Conservation (phyloP, 2,888 invertebrate genomes). For the Hydroisotoma schaefferi region DNA sequence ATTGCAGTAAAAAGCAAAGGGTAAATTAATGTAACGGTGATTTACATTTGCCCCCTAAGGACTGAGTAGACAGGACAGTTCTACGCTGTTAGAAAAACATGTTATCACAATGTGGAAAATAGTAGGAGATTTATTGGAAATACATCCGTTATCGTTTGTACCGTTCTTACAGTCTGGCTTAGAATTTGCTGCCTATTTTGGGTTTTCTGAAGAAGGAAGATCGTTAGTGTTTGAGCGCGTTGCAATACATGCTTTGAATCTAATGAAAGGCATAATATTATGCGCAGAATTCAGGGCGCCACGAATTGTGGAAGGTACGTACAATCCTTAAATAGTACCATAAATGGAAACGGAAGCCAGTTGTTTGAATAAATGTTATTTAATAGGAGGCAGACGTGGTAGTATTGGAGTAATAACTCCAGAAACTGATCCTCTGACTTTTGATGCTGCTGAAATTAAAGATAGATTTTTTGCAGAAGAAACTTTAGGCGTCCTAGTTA, state of each 20-base stretch:
- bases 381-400: slow-evolving; percentile 43
- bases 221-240: slow-evolving; percentile 75
- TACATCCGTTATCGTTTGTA: slow-evolving; percentile 75
- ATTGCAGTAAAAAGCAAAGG: too few species aligned
- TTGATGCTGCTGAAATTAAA: slow-evolving; percentile 68
- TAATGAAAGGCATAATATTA: slow-evolving; percentile 77
- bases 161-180: slow-evolving; percentile 74
- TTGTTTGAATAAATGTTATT: slow-evolving; percentile 13
- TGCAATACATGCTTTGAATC: slow-evolving; percentile 82
- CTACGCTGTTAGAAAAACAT: slow-evolving; percentile 44
- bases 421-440: slow-evolving; percentile 54
- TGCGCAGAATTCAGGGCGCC: slow-evolving; percentile 70
- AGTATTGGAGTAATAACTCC: slow-evolving; percentile 43
- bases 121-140: slow-evolving; percentile 64
- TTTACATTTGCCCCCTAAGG: too few species aligned
- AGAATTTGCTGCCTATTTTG: slow-evolving; percentile 78
- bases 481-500: slow-evolving; percentile 75
- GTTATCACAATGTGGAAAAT: slow-evolving; percentile 48
- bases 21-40: too few species aligned
- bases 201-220: slow-evolving; percentile 78
- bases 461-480: slow-evolving; percentile 71
- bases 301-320: slow-evolving; percentile 59
- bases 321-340: not conserved
- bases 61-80: slow-evolving; percentile 39
- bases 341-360: too few species aligned